Base-by-base conservation (phyloP, 2,888 invertebrate species). In the Belgica antarctica region DNA sequence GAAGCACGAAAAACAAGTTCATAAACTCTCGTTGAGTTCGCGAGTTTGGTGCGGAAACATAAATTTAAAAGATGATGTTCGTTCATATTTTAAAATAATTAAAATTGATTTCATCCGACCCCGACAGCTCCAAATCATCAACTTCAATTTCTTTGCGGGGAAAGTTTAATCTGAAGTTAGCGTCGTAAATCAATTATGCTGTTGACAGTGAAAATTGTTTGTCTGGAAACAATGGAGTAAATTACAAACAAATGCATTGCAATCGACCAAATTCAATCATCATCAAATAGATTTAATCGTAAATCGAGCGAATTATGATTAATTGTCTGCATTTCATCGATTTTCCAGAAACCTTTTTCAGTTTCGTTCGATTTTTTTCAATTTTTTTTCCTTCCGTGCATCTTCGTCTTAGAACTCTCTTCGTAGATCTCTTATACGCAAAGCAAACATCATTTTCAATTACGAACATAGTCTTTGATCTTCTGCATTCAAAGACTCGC, bases 151-250 rank as follows among this genome's bases (percentile, higher is more conserved):
- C 10, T 65, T 65, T 65, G 65, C 47, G 66, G 41, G 22, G n/a
- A 66, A 27, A 66, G 17, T 47, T 52, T 66, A 66, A 66, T 68
- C 52, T 68, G n/a, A 34, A 52, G n/a, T 8, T 31, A 57, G 34
- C 52, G 57, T 17, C 28, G 57, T 68, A 68, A 68, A 68, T 68
- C 68, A 68, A 57, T 68, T 68, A 68, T 66, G 65, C 17, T 66
- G 65, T 47, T 66, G 7, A 4, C 52, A 22, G 5, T 52, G 19
- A 24, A 22, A 52, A 52, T 52, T 17, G 22, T 52, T 52, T 52
- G 19, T 41, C 10, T n/a, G n/a, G n/a, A n/a, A n/a, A n/a, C n/a
- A n/a, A n/a, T n/a, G n/a, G n/a, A n/a, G n/a, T n/a, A n/a, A n/a
- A n/a, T n/a, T n/a, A n/a, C n/a, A n/a, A n/a, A n/a, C n/a, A n/a